Base-by-base conservation (phyloP, 1,140 invertebrate species). In the Aphelenchoides besseyi region DNA sequence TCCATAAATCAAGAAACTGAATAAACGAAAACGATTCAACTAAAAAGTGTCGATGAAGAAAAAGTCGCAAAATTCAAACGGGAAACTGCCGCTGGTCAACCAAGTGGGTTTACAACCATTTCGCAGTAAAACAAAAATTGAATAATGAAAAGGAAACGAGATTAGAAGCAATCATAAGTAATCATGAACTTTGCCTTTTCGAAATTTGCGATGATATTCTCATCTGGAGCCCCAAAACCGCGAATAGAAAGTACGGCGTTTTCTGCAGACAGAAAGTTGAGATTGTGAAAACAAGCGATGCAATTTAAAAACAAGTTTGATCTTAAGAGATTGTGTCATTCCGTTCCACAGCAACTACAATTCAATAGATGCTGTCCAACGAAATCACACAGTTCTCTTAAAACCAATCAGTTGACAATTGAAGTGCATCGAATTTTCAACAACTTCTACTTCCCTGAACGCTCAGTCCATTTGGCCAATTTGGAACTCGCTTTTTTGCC, bases 181-280 rank as follows among this genome's bases (percentile, higher is more conserved):
- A n/a, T n/a, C n/a, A n/a, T n/a, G n/a, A n/a, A 16, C 2, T 30
- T 35, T 62, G 76, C 75, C 78, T 76, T 76, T 78, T 76, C 75
- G 36, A 76, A 76, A 18, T 63, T 71, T 59, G 79, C 75, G 26
- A 76, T 41, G 23, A 77, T 76, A 29, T 62, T 55, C 32, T 52
- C 29, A 67, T 76, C 75, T 3, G 75, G 76, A 36, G 79, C 75
- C n/a, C 48, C 53, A 37, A 76, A 76, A 35, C 70, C 28, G 5
- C 55, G 55, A 8, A 59, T 5, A 5, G 5, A 8, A 8, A 59
- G 23, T 28, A 59, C 18, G 5, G 5, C 55, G 5, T 59, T 59
- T 33, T 59, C 55, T 5, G 5, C n/a, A n/a, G n/a, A n/a, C n/a
- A n/a, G n/a, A n/a, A n/a, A n/a, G n/a, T n/a, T n/a, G n/a, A n/a